These are phyloP conservation scores for Parazoanthus atlanticus DNA, from an alignment of 92 coral and sea anemone genomes.

Conservation along the genomic window DNA sequence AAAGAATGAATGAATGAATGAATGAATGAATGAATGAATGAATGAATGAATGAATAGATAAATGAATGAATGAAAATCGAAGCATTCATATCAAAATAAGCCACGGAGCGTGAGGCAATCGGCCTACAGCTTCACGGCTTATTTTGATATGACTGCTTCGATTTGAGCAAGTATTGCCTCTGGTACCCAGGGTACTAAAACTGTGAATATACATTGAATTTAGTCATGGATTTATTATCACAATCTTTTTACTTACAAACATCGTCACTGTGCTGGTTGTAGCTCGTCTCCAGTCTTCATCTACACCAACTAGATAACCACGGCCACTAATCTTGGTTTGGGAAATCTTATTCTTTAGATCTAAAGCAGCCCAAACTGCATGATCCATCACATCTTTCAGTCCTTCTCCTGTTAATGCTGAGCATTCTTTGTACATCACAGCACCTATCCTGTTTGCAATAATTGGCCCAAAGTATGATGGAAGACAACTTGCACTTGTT, in stretches of 20 bases:
- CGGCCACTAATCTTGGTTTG: neutral
- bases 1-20: too few species aligned
- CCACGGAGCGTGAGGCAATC: too few species aligned
- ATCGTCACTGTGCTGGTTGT: neutral
- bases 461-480: neutral
- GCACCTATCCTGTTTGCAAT: conserved; percentile 18
- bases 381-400: neutral
- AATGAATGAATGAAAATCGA: too few species aligned
- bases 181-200: too few species aligned
- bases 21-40: too few species aligned
- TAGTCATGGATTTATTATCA: too few species aligned
- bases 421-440: conserved; percentile 10
- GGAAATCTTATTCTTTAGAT: neutral
- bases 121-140: too few species aligned
- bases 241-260: conserved; percentile 13
- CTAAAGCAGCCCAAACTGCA: neutral
- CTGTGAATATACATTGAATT: too few species aligned
- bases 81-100: too few species aligned
- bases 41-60: too few species aligned
- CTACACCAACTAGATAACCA: neutral
- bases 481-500: conserved; percentile 1
- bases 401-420: neutral
- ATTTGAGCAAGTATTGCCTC: too few species aligned
- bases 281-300: neutral
- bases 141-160: too few species aligned